Base-by-base conservation (phyloP, 2,888 invertebrate genomes). In the Nemoura dubitans region DNA sequence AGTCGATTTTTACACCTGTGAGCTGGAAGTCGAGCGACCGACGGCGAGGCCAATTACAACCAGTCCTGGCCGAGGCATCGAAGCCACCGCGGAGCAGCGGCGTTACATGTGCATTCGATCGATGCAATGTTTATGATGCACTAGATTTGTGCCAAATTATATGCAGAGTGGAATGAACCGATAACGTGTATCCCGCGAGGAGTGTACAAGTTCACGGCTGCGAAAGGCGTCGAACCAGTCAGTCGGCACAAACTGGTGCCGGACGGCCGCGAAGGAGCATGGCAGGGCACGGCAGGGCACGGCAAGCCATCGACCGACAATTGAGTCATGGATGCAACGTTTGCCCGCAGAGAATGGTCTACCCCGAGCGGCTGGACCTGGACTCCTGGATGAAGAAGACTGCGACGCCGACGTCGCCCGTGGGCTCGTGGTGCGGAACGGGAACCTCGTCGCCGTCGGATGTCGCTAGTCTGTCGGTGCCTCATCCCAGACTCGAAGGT, bases 321-420 rank as follows among this genome's bases (percentile, higher is more conserved):
- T n/a, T n/a, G n/a, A n/a, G n/a, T n/a, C n/a, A n/a, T n/a, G n/a
- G n/a, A n/a, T n/a, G n/a, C n/a, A n/a, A n/a, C n/a, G n/a, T n/a
- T n/a, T n/a, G n/a, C n/a, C 6, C 76, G 26, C 86, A 89, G 89
- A 89, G 89, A 36, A 87, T 89, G 88, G 89, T 89, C 86, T 89
- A 89, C 86, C 89, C 89, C 27, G 89, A 89, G 85, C 87, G 88
- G 83, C 76, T 89, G 30, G 88, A 89, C 36, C 84, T 89, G 86
- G 88, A 88, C 86, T 84, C 85, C 78, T 36, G 86, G 77, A 25
- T 85, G 16, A 85, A 83, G 85, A 30, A 30, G 81, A 29, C 81
- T 2, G 26, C 30, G 77, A 78, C 87, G n/a, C 36, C 81, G 28
- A 29, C 36, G 43, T 83, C 87, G 21, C 76, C 81, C 29, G 42